These are phyloP conservation scores for Setophaga petechia DNA, from an alignment of 2,113 vertebrate genomes.

Conservation along the genomic window DNA sequence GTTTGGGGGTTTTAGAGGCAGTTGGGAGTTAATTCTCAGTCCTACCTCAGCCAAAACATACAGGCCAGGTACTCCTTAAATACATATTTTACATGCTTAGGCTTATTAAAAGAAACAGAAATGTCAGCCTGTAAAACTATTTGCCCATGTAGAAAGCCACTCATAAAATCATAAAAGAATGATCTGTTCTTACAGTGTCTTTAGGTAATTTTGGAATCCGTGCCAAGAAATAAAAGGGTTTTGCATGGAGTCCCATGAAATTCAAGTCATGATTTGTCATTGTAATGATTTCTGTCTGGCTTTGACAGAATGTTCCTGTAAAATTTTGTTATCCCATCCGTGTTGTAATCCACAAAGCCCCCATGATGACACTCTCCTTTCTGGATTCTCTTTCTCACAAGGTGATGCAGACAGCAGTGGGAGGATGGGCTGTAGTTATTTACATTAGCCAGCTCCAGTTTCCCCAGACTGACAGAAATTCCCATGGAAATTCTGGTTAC, in stretches of 20 bases:
- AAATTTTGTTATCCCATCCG: neutral
- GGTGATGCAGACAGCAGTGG: slow-evolving; percentile 17
- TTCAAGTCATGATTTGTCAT: neutral
- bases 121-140: neutral
- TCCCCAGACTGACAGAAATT: slow-evolving; percentile 48
- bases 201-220: neutral
- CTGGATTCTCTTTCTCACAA: slow-evolving; percentile 1
- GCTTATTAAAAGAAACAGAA: slow-evolving; percentile 45
- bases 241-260: neutral
- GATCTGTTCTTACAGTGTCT: neutral
- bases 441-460: slow-evolving; percentile 29
- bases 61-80: slow-evolving; percentile 17
- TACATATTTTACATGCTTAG: slow-evolving; percentile 25
- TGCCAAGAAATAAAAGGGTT: neutral
- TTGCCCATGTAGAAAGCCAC: neutral
- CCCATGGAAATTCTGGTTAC: slow-evolving; percentile 60
- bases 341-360: neutral
- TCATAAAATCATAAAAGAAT: neutral
- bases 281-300: neutral
- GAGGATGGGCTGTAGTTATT: slow-evolving; percentile 29
- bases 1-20: neutral
- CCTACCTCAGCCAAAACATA: slow-evolving; percentile 1
- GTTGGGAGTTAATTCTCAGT: neutral
- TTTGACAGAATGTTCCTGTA: neutral
- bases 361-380: neutral